Percentiles rank a stretch among this genome's conserved stretches.
phyloP scores from a whole-genome alignment of 2,113 vertebrate species.

The Anhinga anhinga region DNA sequence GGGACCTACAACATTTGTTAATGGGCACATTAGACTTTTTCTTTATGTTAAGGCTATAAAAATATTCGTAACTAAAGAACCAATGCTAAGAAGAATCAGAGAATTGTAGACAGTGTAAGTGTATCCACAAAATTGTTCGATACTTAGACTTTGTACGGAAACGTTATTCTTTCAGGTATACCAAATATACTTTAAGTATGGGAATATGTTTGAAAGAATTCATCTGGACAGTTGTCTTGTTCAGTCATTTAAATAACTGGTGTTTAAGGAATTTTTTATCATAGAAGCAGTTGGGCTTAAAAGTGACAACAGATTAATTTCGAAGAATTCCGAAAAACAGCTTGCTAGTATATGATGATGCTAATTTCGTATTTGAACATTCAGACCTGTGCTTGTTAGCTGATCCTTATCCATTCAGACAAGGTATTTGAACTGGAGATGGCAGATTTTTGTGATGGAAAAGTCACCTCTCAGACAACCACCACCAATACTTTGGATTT shows the following conservation, averaged over 20 bases:
- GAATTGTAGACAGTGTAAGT: neutral
- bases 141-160: neutral
- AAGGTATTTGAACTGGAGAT: neutral
- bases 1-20: neutral
- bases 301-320: constrained; percentile 27
- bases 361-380: constrained; percentile 11
- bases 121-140: neutral
- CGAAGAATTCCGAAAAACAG: constrained; percentile 37
- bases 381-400: neutral
- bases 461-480: neutral
- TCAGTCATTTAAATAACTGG: neutral
- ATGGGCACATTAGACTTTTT: neutral
- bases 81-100: neutral
- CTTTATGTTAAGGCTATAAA: neutral
- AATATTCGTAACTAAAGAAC: neutral
- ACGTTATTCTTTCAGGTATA: neutral
- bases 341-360: constrained; percentile 7
- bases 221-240: neutral
- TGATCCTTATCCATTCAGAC: neutral
- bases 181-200: neutral
- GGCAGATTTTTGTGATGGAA: constrained; percentile 18
- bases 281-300: constrained; percentile 20
- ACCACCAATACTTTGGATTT: neutral
- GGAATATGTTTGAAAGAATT: neutral
- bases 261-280: neutral